A percentile compares a stretch with the other conserved stretches of the same genome.
Conservation (phyloP, 2,888 invertebrate genomes). For the Philhelius pedissequus region DNA sequence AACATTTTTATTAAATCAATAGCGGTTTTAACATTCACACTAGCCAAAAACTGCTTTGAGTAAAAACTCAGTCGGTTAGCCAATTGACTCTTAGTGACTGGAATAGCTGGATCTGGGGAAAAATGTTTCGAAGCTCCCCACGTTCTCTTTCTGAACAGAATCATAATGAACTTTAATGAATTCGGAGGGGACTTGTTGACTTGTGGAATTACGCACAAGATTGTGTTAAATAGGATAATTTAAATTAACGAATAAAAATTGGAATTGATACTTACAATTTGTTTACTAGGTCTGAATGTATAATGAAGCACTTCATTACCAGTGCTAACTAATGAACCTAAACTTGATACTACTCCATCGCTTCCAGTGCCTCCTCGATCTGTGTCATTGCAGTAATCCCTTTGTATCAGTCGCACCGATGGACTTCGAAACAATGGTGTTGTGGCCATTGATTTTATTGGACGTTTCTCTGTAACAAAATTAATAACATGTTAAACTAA, state of each 20-base stretch:
- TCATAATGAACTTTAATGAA: too few relatives aligned
- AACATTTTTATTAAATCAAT: too few relatives aligned
- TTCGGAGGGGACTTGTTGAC: too few relatives aligned
- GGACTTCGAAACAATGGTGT: constrained; percentile 78
- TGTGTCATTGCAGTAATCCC: constrained; percentile 76
- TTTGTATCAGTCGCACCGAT: constrained; percentile 77
- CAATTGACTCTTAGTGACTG: too few relatives aligned
- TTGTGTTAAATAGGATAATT: too few relatives aligned
- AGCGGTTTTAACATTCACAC: too few relatives aligned
- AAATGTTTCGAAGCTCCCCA: too few relatives aligned
- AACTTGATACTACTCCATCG: constrained; percentile 71
- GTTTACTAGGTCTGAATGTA: constrained; percentile 79
- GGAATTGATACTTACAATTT: constrained; percentile 79
- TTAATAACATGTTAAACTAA: background rate
- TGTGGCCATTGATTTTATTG: constrained; percentile 76
- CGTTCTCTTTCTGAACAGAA: too few relatives aligned
- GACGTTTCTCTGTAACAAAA: constrained; percentile 77
- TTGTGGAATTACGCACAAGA: too few relatives aligned
- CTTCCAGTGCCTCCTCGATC: constrained; percentile 73
- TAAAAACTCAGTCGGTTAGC: too few relatives aligned
- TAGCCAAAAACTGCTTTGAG: too few relatives aligned
- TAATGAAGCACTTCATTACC: constrained; percentile 79
- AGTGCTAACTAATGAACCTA: constrained; percentile 74
- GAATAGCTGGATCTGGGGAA: too few relatives aligned
- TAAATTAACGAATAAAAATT: background rate